phyloP scores from a whole-genome alignment of 2,888 invertebrate genomes.

The Eurytoma californica region DNA sequence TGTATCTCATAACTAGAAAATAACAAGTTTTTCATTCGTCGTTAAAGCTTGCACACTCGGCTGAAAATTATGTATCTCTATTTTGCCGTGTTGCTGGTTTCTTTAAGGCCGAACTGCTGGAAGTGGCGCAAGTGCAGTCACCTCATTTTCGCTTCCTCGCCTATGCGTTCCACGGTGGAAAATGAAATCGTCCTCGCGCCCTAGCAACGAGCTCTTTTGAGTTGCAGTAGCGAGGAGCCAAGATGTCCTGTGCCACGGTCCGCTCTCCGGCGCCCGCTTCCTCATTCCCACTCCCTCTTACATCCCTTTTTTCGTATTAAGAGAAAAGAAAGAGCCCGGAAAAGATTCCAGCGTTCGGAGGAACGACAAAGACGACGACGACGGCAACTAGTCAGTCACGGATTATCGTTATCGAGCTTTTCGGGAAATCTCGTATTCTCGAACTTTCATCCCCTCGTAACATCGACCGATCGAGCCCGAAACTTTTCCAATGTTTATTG shows the following conservation, averaged over 20 bases:
- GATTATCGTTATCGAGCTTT: too few species aligned
- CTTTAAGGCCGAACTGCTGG: not conserved
- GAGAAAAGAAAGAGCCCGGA: not conserved
- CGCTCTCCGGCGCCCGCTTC: not conserved
- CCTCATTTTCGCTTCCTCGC: conserved; percentile 47
- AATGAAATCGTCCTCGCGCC: conserved; percentile 42
- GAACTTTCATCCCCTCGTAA: too few species aligned
- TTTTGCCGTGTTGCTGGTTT: too few species aligned
- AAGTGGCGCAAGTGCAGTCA: conserved; percentile 24
- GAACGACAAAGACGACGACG: too few species aligned
- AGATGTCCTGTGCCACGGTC: conserved; percentile 27
- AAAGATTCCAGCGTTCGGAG: conserved; percentile 2
- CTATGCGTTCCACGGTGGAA: conserved; percentile 28
- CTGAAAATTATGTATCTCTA: too few species aligned
- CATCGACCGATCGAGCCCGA: too few species aligned
- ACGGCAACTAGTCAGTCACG: not conserved
- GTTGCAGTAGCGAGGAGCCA: conserved; percentile 8
- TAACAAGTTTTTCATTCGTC: too few species aligned
- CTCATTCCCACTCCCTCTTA: not conserved
- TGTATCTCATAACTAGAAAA: too few species aligned
- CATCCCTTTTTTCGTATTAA: not conserved
- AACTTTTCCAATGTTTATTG: too few species aligned
- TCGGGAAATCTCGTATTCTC: too few species aligned
- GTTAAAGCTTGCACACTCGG: too few species aligned
- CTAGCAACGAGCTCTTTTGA: conserved; percentile 1